Evolutionary conservation across 37 sponge, comb jelly and placozoan genomes (phyloP).

Genomic region (Theonella swinhoei): DNA sequence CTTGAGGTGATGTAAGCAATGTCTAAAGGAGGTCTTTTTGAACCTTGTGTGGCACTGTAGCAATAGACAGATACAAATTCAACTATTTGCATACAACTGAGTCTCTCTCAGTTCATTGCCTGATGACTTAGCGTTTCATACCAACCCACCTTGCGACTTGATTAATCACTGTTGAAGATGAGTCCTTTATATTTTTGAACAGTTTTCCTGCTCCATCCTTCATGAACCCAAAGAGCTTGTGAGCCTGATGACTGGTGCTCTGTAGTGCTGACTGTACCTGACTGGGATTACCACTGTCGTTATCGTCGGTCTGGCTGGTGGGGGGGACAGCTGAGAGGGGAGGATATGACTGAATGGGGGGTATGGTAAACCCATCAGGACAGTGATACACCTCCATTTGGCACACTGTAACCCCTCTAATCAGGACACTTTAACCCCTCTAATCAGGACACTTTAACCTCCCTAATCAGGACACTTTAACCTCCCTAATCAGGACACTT

Average conservation of each 20-base stretch:
- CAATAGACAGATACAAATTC: too few species aligned
- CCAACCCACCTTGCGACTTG: conserved; percentile 48
- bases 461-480: too few species aligned
- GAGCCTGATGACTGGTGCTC: conserved; percentile 62
- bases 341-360: neutral
- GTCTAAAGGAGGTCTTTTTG: conserved; percentile 27
- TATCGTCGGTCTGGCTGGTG: neutral
- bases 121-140: too few species aligned
- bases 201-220: conserved; percentile 82
- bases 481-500: too few species aligned
- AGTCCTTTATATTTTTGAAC: conserved; percentile 87
- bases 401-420: too few species aligned
- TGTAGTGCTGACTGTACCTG: conserved; percentile 13
- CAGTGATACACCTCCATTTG: too few species aligned
- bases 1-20: conserved; percentile 80
- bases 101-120: too few species aligned
- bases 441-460: too few species aligned
- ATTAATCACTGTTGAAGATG: conserved; percentile 65
- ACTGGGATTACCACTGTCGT: neutral
- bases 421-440: too few species aligned
- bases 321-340: neutral
- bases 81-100: too few species aligned
- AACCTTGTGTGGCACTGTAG: conserved; percentile 4
- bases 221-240: conserved; percentile 78
- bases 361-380: too few species aligned